Base-by-base conservation (phyloP, 2,797 vertebrate species). In the Gobio occitaniae region DNA sequence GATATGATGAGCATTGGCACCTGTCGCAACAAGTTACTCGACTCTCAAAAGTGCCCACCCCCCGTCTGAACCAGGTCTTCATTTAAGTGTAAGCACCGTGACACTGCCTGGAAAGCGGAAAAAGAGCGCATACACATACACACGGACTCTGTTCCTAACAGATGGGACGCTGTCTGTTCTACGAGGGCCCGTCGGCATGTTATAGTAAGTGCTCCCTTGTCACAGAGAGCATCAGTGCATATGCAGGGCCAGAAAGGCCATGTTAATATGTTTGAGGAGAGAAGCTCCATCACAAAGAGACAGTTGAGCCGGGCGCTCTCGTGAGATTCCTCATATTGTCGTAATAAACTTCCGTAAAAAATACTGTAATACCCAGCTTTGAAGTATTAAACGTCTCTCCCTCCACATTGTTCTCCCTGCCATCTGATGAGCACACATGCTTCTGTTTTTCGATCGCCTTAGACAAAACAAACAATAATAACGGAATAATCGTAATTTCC, bases 1-100 rank as follows among this genome's bases (percentile, higher is more conserved):
- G 93, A 95, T 92, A 88, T 93, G 93, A 95, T 94, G 89, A 89
- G 89, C 90, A 94, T 89, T 93, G 94, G 90, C 94, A 95, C 91
- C 92, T 94, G 94, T 94, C 93, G 17, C 89, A 89, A 88, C 91
- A 89, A 88, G 91, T 95, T 94, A 94, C 89, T 88, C 78, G 84
- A 79, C 79, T 83, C 44, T 68, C 83, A 84, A 89, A 91, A 87
- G 38, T 89, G 87, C 88, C 77, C 77, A 84, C 85, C 82, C 88
- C 84, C 87, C 85, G 56, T 77, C 47, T 79, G 13, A 76, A 74
- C 38, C 25, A 83, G 70, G 56, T 85, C 71, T 83, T 88, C 76
- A 88, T 92, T 89, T 89, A 91, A 87, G 86, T 90, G 88, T 86
- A 90, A 90, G 72, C 66, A 85, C n/a, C 75, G 29, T 87, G 89